phyloP scores from a whole-genome alignment of 1,140 invertebrate genomes.

The Zaprionus lachaisei region DNA sequence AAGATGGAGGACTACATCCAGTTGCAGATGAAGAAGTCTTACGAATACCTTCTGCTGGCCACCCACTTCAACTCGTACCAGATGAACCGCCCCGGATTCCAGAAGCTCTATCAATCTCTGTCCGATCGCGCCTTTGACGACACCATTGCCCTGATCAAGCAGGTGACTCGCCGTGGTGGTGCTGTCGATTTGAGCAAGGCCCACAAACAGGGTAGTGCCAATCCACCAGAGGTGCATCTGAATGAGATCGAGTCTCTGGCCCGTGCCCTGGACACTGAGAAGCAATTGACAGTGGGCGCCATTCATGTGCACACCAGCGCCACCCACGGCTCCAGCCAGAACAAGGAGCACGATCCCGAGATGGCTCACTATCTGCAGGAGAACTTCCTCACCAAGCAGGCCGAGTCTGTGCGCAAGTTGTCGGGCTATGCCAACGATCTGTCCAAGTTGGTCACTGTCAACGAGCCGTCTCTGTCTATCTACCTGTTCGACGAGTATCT shows the following conservation, averaged over 20 bases:
- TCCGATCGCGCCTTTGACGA: slow-evolving; percentile 91
- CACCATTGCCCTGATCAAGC: slow-evolving; percentile 90
- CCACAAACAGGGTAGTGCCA: slow-evolving; percentile 38
- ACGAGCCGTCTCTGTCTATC: slow-evolving; percentile 87
- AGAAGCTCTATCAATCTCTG: slow-evolving; percentile 89
- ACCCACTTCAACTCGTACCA: slow-evolving; percentile 92
- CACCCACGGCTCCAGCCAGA: slow-evolving; percentile 77
- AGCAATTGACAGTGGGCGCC: slow-evolving; percentile 88
- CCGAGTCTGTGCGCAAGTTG: slow-evolving; percentile 88
- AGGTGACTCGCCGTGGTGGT: slow-evolving; percentile 89
- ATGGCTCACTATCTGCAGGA: slow-evolving; percentile 90
- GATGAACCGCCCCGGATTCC: slow-evolving; percentile 90
- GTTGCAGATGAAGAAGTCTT: slow-evolving; percentile 88
- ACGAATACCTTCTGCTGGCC: slow-evolving; percentile 90
- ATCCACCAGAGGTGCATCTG: slow-evolving; percentile 72
- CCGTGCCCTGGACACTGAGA: slow-evolving; percentile 90
- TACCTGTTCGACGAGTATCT: slow-evolving; percentile 93
- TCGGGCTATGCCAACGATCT: slow-evolving; percentile 90
- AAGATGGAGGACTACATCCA: slow-evolving; percentile 86
- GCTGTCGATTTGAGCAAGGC: slow-evolving; percentile 61
- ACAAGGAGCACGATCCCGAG: slow-evolving; percentile 88
- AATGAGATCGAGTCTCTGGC: slow-evolving; percentile 89
- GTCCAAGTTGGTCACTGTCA: slow-evolving; percentile 87
- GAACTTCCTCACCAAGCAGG: slow-evolving; percentile 89
- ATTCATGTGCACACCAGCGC: slow-evolving; percentile 87